A percentile compares a stretch with the other conserved stretches of the same genome.
Conservation (phyloP, 1,140 invertebrate species). For the Pseudoatta argentina region DNA sequence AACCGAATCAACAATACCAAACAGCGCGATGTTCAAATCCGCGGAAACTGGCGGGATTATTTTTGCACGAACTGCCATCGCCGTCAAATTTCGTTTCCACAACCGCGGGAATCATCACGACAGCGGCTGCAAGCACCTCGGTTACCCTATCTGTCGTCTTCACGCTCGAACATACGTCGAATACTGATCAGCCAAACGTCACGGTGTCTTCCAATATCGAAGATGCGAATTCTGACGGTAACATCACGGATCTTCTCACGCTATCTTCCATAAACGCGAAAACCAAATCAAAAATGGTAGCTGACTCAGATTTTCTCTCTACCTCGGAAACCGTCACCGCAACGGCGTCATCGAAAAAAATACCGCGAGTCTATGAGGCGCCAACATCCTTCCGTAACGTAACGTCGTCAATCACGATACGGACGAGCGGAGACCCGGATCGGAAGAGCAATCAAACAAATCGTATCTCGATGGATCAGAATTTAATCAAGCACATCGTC, state of each 20-base stretch:
- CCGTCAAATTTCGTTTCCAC: constrained; percentile 61
- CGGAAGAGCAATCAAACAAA: constrained; percentile 48
- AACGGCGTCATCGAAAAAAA: background rate
- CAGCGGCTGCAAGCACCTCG: constrained; percentile 1
- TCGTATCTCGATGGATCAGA: constrained; percentile 54
- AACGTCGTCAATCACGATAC: constrained; percentile 21
- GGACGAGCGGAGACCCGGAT: constrained; percentile 18
- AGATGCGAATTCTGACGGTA: constrained; percentile 4
- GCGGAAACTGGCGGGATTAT: constrained; percentile 78
- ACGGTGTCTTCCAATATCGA: constrained; percentile 62
- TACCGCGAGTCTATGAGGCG: constrained; percentile 51
- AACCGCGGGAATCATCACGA: constrained; percentile 6
- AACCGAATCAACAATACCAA: constrained; percentile 79
- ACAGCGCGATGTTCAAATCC: constrained; percentile 83
- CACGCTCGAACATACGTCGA: constrained; percentile 30
- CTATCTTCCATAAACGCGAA: constrained; percentile 28
- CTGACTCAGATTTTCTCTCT: background rate
- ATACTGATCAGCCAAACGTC: constrained; percentile 39
- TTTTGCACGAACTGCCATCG: constrained; percentile 83
- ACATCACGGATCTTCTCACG: constrained; percentile 21
- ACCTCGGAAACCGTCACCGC: background rate
- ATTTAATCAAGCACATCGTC: constrained; percentile 61
- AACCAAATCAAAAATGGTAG: background rate
- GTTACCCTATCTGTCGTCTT: constrained; percentile 48
- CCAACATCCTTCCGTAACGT: constrained; percentile 66